These are phyloP conservation scores for Prolemur simus DNA, from an alignment of 2,113 vertebrate genomes.

Conservation along the genomic window DNA sequence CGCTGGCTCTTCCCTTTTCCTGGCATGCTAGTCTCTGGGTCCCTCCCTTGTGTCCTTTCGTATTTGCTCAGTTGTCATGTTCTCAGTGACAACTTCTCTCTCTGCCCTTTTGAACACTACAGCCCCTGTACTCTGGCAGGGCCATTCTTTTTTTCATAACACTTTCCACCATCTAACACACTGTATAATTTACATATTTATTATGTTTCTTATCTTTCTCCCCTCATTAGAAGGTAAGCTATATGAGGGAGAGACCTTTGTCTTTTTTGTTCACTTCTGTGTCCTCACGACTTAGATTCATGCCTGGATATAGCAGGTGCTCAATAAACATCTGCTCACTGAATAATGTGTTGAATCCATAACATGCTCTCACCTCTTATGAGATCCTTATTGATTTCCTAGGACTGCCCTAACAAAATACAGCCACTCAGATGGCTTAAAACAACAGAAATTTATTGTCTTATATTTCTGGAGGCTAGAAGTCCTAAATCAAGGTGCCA, in stretches of 20 bases:
- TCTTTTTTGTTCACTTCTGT: not conserved
- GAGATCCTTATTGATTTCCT: not conserved
- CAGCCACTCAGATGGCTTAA: not conserved
- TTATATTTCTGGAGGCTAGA: not conserved
- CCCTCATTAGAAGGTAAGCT: not conserved
- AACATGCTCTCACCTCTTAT: not conserved
- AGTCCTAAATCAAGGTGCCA: not conserved
- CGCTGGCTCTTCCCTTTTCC: not conserved
- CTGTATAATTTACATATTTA: not conserved
- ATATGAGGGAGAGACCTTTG: not conserved
- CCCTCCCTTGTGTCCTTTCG: not conserved
- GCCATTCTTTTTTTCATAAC: not conserved
- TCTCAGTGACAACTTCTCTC: not conserved
- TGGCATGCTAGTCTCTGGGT: not conserved
- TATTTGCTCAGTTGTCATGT: not conserved
- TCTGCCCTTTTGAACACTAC: not conserved
- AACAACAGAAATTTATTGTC: not conserved
- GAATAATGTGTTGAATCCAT: not conserved
- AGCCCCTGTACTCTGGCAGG: not conserved
- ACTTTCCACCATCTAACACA: not conserved
- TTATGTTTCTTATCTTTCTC: not conserved
- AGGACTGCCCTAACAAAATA: not conserved
- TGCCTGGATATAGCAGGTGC: not conserved
- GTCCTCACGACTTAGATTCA: not conserved
- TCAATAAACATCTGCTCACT: not conserved